Conservation (phyloP, 2,888 invertebrate species). For the Brachypterus glaber region DNA sequence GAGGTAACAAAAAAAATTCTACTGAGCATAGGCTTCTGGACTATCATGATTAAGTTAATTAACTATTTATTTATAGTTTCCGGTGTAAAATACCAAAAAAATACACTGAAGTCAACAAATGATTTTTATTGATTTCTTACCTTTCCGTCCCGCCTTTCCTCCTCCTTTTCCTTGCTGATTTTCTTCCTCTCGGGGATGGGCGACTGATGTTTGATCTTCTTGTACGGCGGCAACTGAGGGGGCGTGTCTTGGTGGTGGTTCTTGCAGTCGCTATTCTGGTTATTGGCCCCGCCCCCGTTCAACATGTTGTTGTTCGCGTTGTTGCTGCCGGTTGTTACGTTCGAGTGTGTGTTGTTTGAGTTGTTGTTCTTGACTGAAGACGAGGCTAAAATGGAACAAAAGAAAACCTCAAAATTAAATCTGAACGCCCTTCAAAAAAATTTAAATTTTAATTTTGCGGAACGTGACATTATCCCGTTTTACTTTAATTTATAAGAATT, state of each 20-base stretch:
- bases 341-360: constrained; percentile 30
- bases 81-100: too few species aligned
- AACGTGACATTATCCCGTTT: too few species aligned
- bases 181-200: constrained; percentile 90
- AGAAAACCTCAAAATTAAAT: neutral
- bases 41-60: too few species aligned
- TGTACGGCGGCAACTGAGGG: constrained; percentile 46
- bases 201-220: constrained; percentile 86
- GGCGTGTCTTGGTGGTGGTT: constrained; percentile 30
- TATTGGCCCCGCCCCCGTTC: constrained; percentile 40
- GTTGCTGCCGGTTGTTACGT: constrained; percentile 32
- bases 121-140: too few species aligned
- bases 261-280: constrained; percentile 41
- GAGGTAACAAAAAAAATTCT: too few species aligned
- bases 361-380: constrained; percentile 50
- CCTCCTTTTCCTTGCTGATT: constrained; percentile 82
- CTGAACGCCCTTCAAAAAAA: too few species aligned
- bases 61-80: too few species aligned
- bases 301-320: constrained; percentile 25
- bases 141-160: constrained; percentile 75
- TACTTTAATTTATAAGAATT: too few species aligned
- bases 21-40: too few species aligned
- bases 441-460: too few species aligned
- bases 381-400: constrained; percentile 42
- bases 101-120: too few species aligned